Evolutionary conservation across 1,140 invertebrate species (phyloP), one percentile per base, ranked within the genome.

Genomic region (Mactra quadrangularis): DNA sequence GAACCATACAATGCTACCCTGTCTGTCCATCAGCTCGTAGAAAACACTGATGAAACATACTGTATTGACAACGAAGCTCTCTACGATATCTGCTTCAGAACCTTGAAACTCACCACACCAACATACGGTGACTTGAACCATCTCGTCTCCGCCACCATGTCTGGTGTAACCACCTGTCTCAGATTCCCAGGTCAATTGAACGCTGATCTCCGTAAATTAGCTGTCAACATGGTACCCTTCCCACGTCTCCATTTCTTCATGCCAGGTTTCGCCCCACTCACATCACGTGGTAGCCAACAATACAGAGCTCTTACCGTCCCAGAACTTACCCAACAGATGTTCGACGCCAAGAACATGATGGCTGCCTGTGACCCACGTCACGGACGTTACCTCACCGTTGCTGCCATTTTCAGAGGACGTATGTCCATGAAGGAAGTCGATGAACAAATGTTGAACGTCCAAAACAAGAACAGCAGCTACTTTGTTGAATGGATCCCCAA

Each of bases 321-420:
- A 15, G 94, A 95, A 83, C 92, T 95, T 11, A 95, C 94, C 22
- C 94, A 94, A 84, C 94, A 95, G 83, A 95, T 96, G 93, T 96
- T 96, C 88, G 95, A 96, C 86, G 94, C 95, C 15, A 96, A 95
- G 90, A 96, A 96, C 91, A 95, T 96, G 94, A 96, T 96, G 95
- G 95, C 95, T n/a, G 95, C 95, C 9, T 96, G 95, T 89, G 95
- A 96, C 90, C 95, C 96, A 0, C 89, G 95, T 53, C 95, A 95
- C 77, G 96, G 96, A 86, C 89, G 94, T 59, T 92, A 94, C 27
- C 89, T 95, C 15, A 94, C 93, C 4, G 94, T 95, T 6, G 93
- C 94, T 11, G 94, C 97, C 53, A 96, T 99, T 87, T 99, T 98
- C 95, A 95, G 97, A 66, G 97, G 94, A 25, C 91, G 93, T 31